Conservation (phyloP, 2,888 invertebrate species). For the Stenodema calcarata region DNA sequence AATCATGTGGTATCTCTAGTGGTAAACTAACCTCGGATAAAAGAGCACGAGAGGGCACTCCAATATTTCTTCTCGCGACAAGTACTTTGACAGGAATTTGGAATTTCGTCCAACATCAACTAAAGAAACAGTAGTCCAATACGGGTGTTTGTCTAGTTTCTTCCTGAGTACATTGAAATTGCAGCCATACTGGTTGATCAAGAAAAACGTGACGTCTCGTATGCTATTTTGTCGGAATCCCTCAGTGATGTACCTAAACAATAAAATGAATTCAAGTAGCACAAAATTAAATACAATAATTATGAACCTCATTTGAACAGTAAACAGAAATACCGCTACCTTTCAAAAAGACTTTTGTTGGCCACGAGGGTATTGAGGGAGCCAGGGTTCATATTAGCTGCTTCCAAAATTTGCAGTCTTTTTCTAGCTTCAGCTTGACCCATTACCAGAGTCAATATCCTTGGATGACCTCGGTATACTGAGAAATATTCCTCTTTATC, state of each 20-base stretch:
- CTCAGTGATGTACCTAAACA: slow-evolving; percentile 20
- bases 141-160: slow-evolving; percentile 33
- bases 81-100: slow-evolving; percentile 24
- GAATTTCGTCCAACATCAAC: slow-evolving; percentile 44
- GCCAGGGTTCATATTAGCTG: neutral
- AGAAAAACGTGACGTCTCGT: slow-evolving; percentile 17
- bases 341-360: slow-evolving; percentile 25
- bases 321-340: neutral
- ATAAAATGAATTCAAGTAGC: neutral
- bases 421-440: slow-evolving; percentile 25
- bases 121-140: slow-evolving; percentile 40
- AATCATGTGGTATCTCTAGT: no score
- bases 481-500: slow-evolving; percentile 33
- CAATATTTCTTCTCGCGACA: slow-evolving; percentile 40
- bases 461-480: slow-evolving; percentile 5
- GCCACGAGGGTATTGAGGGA: slow-evolving; percentile 1
- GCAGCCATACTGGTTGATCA: slow-evolving; percentile 4
- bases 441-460: neutral
- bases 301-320: no score
- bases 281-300: no score
- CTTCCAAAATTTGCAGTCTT: slow-evolving; percentile 38
- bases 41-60: slow-evolving; percentile 40
- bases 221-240: neutral
- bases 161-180: neutral
- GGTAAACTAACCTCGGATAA: slow-evolving; percentile 43